Evolutionary conservation across 2,888 invertebrate species (phyloP).

Genomic region (Latrodectus elegans): DNA sequence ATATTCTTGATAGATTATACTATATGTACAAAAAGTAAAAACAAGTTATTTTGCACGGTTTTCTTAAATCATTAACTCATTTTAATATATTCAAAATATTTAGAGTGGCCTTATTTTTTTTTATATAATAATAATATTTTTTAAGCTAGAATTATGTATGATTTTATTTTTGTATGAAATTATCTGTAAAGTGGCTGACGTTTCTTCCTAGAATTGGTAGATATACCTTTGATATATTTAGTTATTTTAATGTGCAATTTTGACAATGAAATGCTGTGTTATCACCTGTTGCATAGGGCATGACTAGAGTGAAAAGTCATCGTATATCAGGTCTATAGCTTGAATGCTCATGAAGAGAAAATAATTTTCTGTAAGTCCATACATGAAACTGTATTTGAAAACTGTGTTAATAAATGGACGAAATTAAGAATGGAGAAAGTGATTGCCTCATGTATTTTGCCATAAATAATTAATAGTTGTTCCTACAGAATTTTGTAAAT

Average conservation of each 20-base stretch:
- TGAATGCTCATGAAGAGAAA: background rate
- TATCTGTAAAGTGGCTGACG: too few relatives aligned
- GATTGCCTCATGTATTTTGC: slow-evolving; percentile 18
- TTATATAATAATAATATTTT: too few relatives aligned
- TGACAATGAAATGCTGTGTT: too few relatives aligned
- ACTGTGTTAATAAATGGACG: slow-evolving; percentile 20
- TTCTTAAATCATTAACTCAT: too few relatives aligned
- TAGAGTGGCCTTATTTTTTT: too few relatives aligned
- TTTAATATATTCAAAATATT: too few relatives aligned
- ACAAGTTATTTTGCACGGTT: too few relatives aligned
- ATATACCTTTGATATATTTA: background rate
- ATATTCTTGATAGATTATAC: too few relatives aligned
- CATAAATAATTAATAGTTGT: slow-evolving; percentile 54
- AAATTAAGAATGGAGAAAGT: background rate
- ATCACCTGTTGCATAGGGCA: background rate
- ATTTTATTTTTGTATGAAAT: too few relatives aligned
- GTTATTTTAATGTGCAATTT: background rate
- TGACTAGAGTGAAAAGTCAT: background rate
- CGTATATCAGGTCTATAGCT: background rate
- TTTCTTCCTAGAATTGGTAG: too few relatives aligned
- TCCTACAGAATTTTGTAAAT: slow-evolving; percentile 52
- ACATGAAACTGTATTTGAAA: background rate
- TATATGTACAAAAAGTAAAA: too few relatives aligned
- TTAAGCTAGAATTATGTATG: too few relatives aligned
- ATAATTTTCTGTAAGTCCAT: slow-evolving; percentile 2